Percentiles rank a stretch among this genome's conserved stretches.
phyloP scores from a whole-genome alignment of 1,140 invertebrate species.

The Octopus sinensis region DNA sequence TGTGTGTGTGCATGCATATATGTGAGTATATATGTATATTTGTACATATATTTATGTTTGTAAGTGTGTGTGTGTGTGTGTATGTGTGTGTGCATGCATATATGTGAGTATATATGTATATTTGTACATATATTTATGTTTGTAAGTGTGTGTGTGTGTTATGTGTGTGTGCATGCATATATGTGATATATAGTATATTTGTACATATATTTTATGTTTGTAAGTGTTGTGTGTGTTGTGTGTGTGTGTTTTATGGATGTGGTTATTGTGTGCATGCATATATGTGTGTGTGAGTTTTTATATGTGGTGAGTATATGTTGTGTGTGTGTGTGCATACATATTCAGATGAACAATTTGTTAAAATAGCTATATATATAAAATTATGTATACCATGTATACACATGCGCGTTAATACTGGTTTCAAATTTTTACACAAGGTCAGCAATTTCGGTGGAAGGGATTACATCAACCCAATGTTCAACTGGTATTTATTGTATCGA shows the following conservation, averaged over 20 bases:
- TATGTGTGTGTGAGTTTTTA: not conserved
- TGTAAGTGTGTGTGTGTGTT: not conserved
- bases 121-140: not conserved
- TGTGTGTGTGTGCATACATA: no score
- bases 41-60: not conserved
- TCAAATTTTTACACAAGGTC: no score
- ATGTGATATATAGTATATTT: not conserved
- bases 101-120: not conserved
- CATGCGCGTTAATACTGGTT: no score
- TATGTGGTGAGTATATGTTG: not conserved
- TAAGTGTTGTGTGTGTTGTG: not conserved
- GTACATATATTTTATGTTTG: not conserved
- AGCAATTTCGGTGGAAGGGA: no score
- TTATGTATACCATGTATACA: no score
- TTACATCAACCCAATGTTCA: no score
- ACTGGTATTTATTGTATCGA: no score
- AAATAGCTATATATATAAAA: no score
- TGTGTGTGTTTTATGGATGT: not conserved
- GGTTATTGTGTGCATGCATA: not conserved
- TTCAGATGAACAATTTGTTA: no score
- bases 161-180: not conserved
- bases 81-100: not conserved
- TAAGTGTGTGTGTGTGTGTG: not conserved
- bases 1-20: not conserved
- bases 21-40: not conserved